Evolutionary conservation across 2,113 vertebrate genomes (phyloP).

Genomic region (Chaenocephalus aceratus): DNA sequence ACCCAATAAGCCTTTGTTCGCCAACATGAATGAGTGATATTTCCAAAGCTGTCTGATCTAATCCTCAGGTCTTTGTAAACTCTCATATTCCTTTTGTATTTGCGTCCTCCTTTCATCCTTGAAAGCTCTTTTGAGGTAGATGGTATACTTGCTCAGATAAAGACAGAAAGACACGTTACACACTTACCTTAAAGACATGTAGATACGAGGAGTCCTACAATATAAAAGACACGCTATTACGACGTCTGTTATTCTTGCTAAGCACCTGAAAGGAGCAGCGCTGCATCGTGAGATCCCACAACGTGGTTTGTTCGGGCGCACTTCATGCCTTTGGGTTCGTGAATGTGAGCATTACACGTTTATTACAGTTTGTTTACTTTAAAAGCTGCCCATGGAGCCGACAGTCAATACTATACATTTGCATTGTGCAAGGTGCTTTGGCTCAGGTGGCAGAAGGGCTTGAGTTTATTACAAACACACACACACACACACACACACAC

Average conservation of each 20-base stretch:
- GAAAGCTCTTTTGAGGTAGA: conserved; percentile 30
- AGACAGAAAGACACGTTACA: conserved; percentile 33
- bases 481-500: background rate
- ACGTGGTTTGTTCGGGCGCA: background rate
- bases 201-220: conserved; percentile 20
- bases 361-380: conserved; percentile 44
- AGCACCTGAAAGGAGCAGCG: conserved; percentile 22
- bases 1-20: background rate
- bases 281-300: conserved; percentile 13
- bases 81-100: conserved; percentile 25
- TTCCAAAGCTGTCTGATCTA: conserved; percentile 22
- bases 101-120: conserved; percentile 37
- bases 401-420: conserved; percentile 60
- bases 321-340: conserved; percentile 21
- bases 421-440: conserved; percentile 56
- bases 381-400: conserved; percentile 38
- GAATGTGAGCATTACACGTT: conserved; percentile 14
- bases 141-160: conserved; percentile 11
- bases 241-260: conserved; percentile 22
- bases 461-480: conserved; percentile 23
- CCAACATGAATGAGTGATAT: background rate
- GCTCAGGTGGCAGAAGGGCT: conserved; percentile 52
- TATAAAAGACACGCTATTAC: conserved; percentile 38
- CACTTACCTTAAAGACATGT: conserved; percentile 39
- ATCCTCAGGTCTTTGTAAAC: conserved; percentile 10